Evolutionary conservation across 2,113 vertebrate genomes (phyloP).

Genomic region (Elgaria multicarinata): DNA sequence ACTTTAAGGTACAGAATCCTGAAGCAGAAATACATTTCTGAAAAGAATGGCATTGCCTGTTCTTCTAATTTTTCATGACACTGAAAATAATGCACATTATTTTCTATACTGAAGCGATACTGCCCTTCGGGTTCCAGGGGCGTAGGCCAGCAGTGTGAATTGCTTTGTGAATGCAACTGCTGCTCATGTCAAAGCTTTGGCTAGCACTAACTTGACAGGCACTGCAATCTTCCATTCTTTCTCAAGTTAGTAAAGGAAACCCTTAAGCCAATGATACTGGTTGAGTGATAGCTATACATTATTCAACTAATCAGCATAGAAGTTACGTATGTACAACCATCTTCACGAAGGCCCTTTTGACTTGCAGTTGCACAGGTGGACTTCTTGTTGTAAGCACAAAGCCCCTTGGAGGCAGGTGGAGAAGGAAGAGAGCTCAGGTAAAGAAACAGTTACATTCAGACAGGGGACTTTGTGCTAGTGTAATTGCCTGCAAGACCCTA

Average conservation of each 20-base stretch:
- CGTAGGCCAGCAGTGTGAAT: neutral
- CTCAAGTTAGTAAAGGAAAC: neutral
- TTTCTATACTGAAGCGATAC: neutral
- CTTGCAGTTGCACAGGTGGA: neutral
- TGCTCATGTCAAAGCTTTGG: neutral
- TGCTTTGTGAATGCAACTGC: neutral
- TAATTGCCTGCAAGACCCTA: conserved; percentile 17
- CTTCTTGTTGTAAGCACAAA: neutral
- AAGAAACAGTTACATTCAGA: conserved; percentile 2
- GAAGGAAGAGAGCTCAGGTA: neutral
- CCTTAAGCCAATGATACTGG: neutral
- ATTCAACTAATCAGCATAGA: neutral
- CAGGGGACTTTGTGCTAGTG: neutral
- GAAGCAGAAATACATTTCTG: conserved; percentile 10
- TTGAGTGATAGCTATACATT: neutral
- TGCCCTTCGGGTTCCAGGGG: neutral
- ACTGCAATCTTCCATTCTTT: neutral
- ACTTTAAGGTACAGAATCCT: neutral
- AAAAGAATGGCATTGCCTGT: neutral
- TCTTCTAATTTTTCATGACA: neutral
- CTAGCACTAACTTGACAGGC: conserved; percentile 2
- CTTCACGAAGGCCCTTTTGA: neutral
- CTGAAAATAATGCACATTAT: neutral
- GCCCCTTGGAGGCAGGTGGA: neutral
- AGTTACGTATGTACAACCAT: neutral